phyloP scores from a whole-genome alignment of 2,888 invertebrate genomes.

The Amphipyra tragopoginis region DNA sequence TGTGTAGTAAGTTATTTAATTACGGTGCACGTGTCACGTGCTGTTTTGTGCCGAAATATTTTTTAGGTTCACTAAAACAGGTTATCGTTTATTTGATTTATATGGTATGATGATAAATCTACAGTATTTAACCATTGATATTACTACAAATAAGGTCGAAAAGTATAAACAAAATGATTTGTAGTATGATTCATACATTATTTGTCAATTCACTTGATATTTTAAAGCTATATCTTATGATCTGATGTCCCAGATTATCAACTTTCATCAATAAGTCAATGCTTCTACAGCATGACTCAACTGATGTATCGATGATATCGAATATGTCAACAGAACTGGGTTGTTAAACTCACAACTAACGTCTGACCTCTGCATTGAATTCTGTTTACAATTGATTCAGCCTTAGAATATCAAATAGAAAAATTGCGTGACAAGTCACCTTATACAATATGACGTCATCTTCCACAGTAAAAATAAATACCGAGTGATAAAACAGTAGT shows the following conservation, averaged over 20 bases:
- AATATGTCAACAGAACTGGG: constrained; percentile 33
- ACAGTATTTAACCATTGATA: too few relatives aligned
- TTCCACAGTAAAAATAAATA: background rate
- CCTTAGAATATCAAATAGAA: constrained; percentile 32
- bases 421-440: constrained; percentile 31
- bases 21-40: background rate
- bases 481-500: too few relatives aligned
- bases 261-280: constrained; percentile 16
- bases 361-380: constrained; percentile 45
- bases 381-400: constrained; percentile 27
- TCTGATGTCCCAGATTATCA: background rate
- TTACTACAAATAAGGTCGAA: background rate
- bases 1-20: constrained; percentile 5
- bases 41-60: too few relatives aligned
- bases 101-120: background rate
- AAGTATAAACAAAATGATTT: background rate
- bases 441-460: background rate
- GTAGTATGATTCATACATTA: background rate
- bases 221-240: background rate
- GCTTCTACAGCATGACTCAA: constrained; percentile 15
- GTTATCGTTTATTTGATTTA: background rate
- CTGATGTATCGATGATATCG: constrained; percentile 18
- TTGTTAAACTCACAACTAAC: constrained; percentile 44
- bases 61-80: too few relatives aligned
- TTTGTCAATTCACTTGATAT: background rate